Evolutionary conservation across 1,140 invertebrate genomes (phyloP), one percentile per base, ranked within the genome.

Genomic region (Pseudomyrmex sp.): DNA sequence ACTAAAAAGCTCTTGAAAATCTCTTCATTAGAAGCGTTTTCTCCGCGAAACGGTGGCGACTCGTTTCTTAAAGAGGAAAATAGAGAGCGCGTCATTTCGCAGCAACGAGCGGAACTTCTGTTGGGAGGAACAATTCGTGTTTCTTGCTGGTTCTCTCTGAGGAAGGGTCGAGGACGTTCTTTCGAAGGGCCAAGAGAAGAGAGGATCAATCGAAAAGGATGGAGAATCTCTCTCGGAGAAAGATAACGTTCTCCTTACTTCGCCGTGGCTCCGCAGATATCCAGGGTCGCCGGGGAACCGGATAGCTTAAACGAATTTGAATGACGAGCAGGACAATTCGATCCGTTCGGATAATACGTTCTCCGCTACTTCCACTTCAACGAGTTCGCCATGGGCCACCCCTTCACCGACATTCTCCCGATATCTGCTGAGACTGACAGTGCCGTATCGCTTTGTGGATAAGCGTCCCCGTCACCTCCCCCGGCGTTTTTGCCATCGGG

Each of bases 291-390:
- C 56, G 46, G 18, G 59, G n/a, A 65, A 56, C 63, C 4, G n/a
- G 68, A 63, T 35, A 82, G 61, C 85, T 87, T 87, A 87, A 87
- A 87, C 86, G 86, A 87, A 87, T 87, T 87, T 86, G 66, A 87
- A 87, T 77, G 86, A 87, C 80, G 85, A 87, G 79, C 85, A 83
- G 65, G 65, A 87, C 79, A 75, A 86, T 86, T 87, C 84, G 72
- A 83, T 85, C 72, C 80, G 46, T 52, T 54, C 50, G 79, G 65
- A 83, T 83, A 74, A 72, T 79, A 66, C 82, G 46, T 13, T 58
- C 58, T 59, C 68, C 18, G 68, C 62, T 76, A 69, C 56, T 63
- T 83, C 52, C 59, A 48, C 56, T 79, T 63, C 73, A 44, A 69
- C 52, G 26, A 54, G 56, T 84, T 70, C 26, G 50, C 20, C 62